Evolutionary conservation across 2,888 invertebrate species (phyloP).

Genomic region (Chalcis sispes): DNA sequence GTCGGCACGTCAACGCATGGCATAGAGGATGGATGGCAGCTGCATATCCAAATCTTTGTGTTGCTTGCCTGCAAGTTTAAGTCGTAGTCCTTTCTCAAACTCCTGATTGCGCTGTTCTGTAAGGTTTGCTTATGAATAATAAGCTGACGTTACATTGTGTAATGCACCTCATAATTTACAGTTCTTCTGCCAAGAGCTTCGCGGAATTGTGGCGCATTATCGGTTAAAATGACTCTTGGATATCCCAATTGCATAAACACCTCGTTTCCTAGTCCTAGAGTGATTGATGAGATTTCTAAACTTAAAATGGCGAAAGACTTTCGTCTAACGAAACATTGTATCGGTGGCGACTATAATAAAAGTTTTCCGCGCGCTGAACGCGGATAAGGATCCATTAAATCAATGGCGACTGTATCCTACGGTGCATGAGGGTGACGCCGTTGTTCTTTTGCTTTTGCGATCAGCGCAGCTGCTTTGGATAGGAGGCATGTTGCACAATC

Average conservation of each 20-base stretch:
- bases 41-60: too few relatives aligned
- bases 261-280: too few relatives aligned
- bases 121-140: slow-evolving; percentile 61
- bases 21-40: too few relatives aligned
- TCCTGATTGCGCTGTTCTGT: slow-evolving; percentile 61
- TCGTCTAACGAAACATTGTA: too few relatives aligned
- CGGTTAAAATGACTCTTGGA: too few relatives aligned
- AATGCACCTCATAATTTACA: too few relatives aligned
- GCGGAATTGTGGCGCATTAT: too few relatives aligned
- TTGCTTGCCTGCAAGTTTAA: neutral
- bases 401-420: neutral
- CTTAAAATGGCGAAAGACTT: neutral
- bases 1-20: neutral
- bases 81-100: neutral
- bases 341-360: slow-evolving; percentile 2
- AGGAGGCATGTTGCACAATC: neutral
- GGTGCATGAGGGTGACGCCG: neutral
- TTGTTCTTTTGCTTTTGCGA: neutral
- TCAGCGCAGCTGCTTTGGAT: neutral
- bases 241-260: too few relatives aligned
- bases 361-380: neutral
- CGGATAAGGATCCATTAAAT: slow-evolving; percentile 20
- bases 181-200: too few relatives aligned
- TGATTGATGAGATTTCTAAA: too few relatives aligned
- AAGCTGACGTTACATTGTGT: slow-evolving; percentile 54